phyloP scores from a whole-genome alignment of 2,888 invertebrate genomes.

The Esperia sulphurella region DNA sequence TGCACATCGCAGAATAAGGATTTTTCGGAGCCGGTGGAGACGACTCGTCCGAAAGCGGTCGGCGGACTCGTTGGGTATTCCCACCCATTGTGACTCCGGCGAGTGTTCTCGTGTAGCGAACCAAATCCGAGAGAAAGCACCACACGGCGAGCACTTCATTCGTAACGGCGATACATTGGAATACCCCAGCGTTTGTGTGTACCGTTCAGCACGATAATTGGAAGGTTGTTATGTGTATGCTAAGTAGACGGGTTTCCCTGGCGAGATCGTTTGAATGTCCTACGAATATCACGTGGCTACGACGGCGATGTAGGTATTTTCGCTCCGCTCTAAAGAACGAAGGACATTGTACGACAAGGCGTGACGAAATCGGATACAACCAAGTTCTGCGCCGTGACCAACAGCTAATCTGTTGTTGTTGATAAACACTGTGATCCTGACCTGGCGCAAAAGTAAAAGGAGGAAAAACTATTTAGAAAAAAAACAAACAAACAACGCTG shows the following conservation, averaged over 20 bases:
- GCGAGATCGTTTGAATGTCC: slow-evolving; percentile 16
- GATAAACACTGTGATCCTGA: too few species aligned
- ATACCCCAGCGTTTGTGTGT: slow-evolving; percentile 35
- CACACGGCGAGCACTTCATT: slow-evolving; percentile 9
- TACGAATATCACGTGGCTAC: background rate
- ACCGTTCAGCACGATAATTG: slow-evolving; percentile 16
- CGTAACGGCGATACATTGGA: slow-evolving; percentile 20
- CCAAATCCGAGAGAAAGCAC: slow-evolving; percentile 50
- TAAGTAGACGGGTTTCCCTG: slow-evolving; percentile 30
- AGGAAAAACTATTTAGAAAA: background rate
- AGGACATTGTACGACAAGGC: background rate
- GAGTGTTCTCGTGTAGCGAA: slow-evolving; percentile 35
- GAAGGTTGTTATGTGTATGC: slow-evolving; percentile 31
- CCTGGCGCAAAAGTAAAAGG: background rate
- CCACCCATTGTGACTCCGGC: slow-evolving; percentile 32
- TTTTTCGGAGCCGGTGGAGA: slow-evolving; percentile 8
- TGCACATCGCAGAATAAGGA: slow-evolving; percentile 1
- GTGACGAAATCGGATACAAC: background rate
- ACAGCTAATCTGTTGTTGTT: too few species aligned
- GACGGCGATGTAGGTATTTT: background rate
- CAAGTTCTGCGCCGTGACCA: background rate
- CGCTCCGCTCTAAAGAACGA: background rate
- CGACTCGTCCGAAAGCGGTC: slow-evolving; percentile 8
- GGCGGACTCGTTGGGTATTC: slow-evolving; percentile 49
- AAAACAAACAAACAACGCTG: background rate